Evolutionary conservation across 2,888 invertebrate genomes (phyloP), one percentile per base, ranked within the genome.

Genomic region (Timandra comae): DNA sequence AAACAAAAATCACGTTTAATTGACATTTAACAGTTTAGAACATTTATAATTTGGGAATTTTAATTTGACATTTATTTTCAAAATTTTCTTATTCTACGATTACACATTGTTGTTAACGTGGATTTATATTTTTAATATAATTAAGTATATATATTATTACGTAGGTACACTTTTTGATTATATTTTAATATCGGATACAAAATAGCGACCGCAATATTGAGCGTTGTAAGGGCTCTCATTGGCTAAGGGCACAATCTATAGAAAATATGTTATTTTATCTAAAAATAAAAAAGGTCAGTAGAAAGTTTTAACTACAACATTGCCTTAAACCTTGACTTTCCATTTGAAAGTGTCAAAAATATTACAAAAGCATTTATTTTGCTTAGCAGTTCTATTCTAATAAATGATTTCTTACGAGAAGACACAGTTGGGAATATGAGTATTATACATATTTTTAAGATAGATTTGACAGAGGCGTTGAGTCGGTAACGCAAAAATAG

Each of bases 201-300:
- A 35, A 40, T 42, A 43, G 39, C 38, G 16, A 41, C 26, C 40
- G 38, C 42, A 27, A 29, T 31, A 30, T 35, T 35, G 41, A 43
- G 43, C 41, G 36, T 29, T 48, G 36, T 39, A 29, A 43, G 36
- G 34, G 38, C 16, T 16, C 48, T 43, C 47, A 13, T 42, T 31
- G 27, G 25, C 32, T 27, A 36, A 12, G 21, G 12, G 30, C 29
- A 27, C 21, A 42, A 47, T 42, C 44, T 28, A 33, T 44, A 33
- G 39, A 37, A 38, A 31, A 32, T 35, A 38, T 43, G 39, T 38
- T 5, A 38, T 30, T 35, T 38, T 27, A 28, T 43, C 45, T 45
- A 45, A 41, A 48, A n/a, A n/a, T n/a, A n/a, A n/a, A n/a, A n/a
- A 48, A 45, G 45, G 36, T 45, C 27, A 39, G 30, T 20, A 33